These are phyloP conservation scores for Hylaeus volcanicus DNA, from an alignment of 1,140 invertebrate species.

Conservation along the genomic window DNA sequence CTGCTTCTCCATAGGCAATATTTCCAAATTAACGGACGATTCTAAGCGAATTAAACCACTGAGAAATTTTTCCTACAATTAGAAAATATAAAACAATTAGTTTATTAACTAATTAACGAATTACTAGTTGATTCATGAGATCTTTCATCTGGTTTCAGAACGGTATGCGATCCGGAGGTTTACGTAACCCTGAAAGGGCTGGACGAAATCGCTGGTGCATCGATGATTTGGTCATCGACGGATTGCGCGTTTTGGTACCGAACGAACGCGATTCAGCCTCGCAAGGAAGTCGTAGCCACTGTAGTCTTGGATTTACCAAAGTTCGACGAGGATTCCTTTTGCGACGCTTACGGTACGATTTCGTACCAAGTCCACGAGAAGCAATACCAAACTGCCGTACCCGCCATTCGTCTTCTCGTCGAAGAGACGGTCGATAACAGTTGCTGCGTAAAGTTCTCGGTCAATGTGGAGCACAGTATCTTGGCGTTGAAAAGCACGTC, in stretches of 20 bases:
- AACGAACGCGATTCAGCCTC: slow-evolving; percentile 51
- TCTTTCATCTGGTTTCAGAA: slow-evolving; percentile 62
- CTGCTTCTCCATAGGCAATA: too few relatives aligned
- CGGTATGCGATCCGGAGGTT: slow-evolving; percentile 62
- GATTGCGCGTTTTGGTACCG: slow-evolving; percentile 57
- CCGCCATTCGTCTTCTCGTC: slow-evolving; percentile 54
- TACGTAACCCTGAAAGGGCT: slow-evolving; percentile 60
- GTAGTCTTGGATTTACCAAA: slow-evolving; percentile 69
- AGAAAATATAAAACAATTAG: too few relatives aligned
- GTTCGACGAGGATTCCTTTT: slow-evolving; percentile 57
- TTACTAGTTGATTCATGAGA: neutral
- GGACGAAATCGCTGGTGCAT: slow-evolving; percentile 54
- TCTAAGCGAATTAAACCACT: too few relatives aligned
- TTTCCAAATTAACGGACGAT: too few relatives aligned
- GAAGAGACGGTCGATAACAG: slow-evolving; percentile 56
- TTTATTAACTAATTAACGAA: too few relatives aligned
- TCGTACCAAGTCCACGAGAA: slow-evolving; percentile 67
- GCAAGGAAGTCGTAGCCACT: slow-evolving; percentile 59
- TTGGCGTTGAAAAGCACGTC: slow-evolving; percentile 70
- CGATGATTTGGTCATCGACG: slow-evolving; percentile 67
- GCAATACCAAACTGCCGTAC: slow-evolving; percentile 66
- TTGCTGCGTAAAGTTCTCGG: slow-evolving; percentile 55
- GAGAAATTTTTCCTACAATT: too few relatives aligned
- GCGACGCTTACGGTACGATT: slow-evolving; percentile 67
- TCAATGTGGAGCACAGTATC: slow-evolving; percentile 39